Evolutionary conservation across 1,140 invertebrate species (phyloP).

Genomic region (Globodera rostochiensis): DNA sequence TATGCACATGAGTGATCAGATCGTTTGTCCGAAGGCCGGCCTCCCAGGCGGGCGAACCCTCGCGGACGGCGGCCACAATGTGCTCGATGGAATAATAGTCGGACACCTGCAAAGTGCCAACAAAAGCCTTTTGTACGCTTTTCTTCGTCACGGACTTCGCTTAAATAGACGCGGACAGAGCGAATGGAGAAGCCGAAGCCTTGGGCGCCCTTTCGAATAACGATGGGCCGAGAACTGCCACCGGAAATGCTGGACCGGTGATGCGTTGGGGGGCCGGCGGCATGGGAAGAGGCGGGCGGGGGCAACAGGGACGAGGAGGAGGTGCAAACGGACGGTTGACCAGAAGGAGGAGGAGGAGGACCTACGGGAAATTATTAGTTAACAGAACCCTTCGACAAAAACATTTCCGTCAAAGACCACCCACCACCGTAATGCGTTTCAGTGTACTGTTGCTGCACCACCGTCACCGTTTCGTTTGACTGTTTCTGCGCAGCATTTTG

Average conservation of each 20-base stretch:
- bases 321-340: not conserved
- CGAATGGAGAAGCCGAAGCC: conserved; percentile 64
- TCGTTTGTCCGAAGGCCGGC: conserved; percentile 60
- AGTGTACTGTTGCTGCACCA: not conserved
- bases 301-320: conserved; percentile 5
- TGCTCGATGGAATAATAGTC: conserved; percentile 66
- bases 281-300: not conserved
- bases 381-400: no score
- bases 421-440: not conserved
- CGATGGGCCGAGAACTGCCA: conserved; percentile 28
- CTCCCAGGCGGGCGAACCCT: conserved; percentile 56
- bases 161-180: conserved; percentile 64
- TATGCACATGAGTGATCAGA: conserved; percentile 62
- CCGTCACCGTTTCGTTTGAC: not conserved
- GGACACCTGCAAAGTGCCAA: conserved; percentile 24
- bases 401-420: no score
- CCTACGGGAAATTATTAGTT: no score
- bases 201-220: conserved; percentile 55
- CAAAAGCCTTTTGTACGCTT: not conserved
- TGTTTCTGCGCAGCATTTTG: not conserved
- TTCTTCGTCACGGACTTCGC: conserved; percentile 30
- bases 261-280: not conserved
- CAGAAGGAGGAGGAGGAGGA: not conserved
- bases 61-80: conserved; percentile 59
- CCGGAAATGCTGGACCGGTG: conserved; percentile 32